Base-by-base conservation (phyloP, 2,797 vertebrate genomes). In the Falco naumanni region DNA sequence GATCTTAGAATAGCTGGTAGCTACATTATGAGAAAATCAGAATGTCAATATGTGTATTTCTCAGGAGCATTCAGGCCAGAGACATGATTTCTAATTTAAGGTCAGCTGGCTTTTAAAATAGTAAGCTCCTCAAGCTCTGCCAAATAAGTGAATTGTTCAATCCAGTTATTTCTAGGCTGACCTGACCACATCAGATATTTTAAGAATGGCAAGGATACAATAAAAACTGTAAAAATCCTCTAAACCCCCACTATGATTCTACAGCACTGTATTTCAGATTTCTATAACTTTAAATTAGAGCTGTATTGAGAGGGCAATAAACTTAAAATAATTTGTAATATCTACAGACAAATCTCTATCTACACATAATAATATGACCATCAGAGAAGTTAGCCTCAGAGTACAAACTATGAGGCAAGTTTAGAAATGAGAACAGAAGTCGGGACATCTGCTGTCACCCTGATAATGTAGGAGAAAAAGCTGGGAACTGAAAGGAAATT, bases 1-100 rank as follows among this genome's bases (percentile, higher is more conserved):
- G 56, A 39, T 61, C 78, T 85, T 91, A 86, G 61, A 80, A 93
- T 80, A 94, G 87, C 94, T 96, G 69, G 77, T 93, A 94, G 95
- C 90, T 93, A 97, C 50, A 92, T 92, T 93, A 88, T 87, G 60
- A 92, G 94, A 85, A 95, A 94, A 93, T 81, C 86, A 91, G 76
- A 93, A 94, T 95, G 95, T 96, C 96, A 95, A 90, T 97, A 92
- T 25, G 9, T 61, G 60, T 92, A 82, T 94, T 94, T 95, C 82
- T 95, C 84, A 80, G 57, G 63, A 94, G 9, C 43, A 91, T 75
- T 86, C 78, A 71, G 74, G 47, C 14, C 61, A 94, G 57, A 69
- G 71, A 95, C 0, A 0, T 94, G 89, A 94, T 90, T 92, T 94
- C 90, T 94, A 97, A 89, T 94, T 90, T 94, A 91, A 93, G 94